These are phyloP conservation scores for Carassius auratus DNA, from an alignment of 2,113 vertebrate species.

Conservation along the genomic window DNA sequence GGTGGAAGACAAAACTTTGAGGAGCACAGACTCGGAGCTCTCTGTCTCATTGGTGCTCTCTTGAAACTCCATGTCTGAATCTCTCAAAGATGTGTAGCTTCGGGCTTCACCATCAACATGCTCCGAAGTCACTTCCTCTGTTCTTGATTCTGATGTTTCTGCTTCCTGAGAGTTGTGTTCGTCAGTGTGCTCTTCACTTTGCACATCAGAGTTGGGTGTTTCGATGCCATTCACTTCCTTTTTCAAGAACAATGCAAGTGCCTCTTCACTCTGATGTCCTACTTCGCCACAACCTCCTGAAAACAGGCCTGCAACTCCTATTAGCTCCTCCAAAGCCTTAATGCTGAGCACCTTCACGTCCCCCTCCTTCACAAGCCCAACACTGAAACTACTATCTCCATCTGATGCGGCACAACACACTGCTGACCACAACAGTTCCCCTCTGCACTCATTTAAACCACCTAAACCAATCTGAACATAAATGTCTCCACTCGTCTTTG, in stretches of 20 bases:
- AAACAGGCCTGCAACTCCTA: constrained; percentile 70
- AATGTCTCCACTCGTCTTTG: constrained; percentile 60
- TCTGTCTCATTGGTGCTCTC: constrained; percentile 48
- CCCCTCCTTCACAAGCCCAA: constrained; percentile 67
- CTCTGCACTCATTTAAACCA: constrained; percentile 59
- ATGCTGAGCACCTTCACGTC: constrained; percentile 64
- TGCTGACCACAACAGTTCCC: constrained; percentile 68
- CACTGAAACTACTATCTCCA: constrained; percentile 61
- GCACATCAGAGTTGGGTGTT: constrained; percentile 24
- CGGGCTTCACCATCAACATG: background rate
- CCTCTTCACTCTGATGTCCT: constrained; percentile 29
- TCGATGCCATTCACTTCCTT: background rate
- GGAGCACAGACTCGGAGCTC: constrained; percentile 19
- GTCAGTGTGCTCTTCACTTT: background rate
- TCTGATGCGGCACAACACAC: constrained; percentile 69
- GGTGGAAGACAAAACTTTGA: constrained; percentile 67
- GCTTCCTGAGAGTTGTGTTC: background rate
- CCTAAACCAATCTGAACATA: constrained; percentile 70
- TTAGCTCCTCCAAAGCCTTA: constrained; percentile 68
- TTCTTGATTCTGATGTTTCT: background rate
- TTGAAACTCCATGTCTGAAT: background rate
- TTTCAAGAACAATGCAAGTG: constrained; percentile 36
- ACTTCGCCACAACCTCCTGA: constrained; percentile 66
- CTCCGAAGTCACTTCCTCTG: background rate
- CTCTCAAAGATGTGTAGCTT: background rate